Evolutionary conservation across 2,797 vertebrate genomes (phyloP), one percentile per base, ranked within the genome.

Genomic region (Nannoperca australis): DNA sequence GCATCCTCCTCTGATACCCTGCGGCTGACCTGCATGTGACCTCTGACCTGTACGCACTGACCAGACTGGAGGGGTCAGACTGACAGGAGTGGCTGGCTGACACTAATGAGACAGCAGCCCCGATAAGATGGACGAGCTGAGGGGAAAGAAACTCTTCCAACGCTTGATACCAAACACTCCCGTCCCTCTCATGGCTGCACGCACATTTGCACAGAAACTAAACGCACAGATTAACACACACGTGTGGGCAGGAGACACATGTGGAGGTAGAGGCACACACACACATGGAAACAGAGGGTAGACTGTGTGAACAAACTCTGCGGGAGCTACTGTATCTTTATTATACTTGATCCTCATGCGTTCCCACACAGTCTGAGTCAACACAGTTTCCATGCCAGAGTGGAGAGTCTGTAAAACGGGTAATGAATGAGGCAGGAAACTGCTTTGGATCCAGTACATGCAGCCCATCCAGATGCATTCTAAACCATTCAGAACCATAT

Each of bases 401-500:
- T 66, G 59, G 72, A 80, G 79, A 91, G 85, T 90, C 82, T 89
- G 89, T 89, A 89, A 89, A 92, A 87, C 4, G 66, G 85, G 78
- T 86, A 89, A 92, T 90, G 85, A 92, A 93, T 80, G 88, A 85
- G 81, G 72, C 85, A 91, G 86, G 83, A 92, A 91, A 84, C 70
- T 53, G 55, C 47, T 58, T 51, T 87, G 83, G 87, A 89, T 87
- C 62, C 74, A 86, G 81, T 47, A 56, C 70, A 73, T 44, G 55
- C 72, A 80, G 59, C 62, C 67, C 59, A 76, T 90, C 79, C 82
- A 88, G 68, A 82, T 60, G 55, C 81, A 76, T 76, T 85, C 61
- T n/a, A 61, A 82, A 73, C 70, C 68, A 78, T 69, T 79, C 54
- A 72, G 54, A 85, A 81, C 54, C 76, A 49, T 22, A 71, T 73